phyloP scores from a whole-genome alignment of 1,140 invertebrate genomes.

The Stegodyphus mimosarum region DNA sequence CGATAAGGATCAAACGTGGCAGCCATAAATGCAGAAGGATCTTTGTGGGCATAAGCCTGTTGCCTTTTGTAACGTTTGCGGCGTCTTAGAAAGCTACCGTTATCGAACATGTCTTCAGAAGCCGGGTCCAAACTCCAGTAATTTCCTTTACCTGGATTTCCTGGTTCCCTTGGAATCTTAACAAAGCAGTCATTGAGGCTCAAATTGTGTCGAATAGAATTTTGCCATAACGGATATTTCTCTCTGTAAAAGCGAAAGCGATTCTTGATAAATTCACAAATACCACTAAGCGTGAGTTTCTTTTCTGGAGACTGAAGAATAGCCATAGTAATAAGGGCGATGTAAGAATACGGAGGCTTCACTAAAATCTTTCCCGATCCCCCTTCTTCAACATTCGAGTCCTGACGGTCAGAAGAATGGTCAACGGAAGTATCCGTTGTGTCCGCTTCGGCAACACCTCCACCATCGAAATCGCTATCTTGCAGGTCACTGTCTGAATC shows the following conservation, averaged over 20 bases:
- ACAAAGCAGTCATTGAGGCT: conserved; percentile 99
- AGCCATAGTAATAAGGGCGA: conserved; percentile 76
- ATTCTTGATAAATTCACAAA: conserved; percentile 88
- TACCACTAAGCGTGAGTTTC: conserved; percentile 71
- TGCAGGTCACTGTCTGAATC: conserved; percentile 47
- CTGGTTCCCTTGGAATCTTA: conserved; percentile 97
- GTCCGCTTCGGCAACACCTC: conserved; percentile 50
- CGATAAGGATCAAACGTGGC: conserved; percentile 64
- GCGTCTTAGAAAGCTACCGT: conserved; percentile 94
- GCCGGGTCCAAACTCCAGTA: conserved; percentile 98
- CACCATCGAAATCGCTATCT: conserved; percentile 47
- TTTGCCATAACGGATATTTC: conserved; percentile 96
- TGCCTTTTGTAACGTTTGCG: conserved; percentile 92
- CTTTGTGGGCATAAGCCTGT: conserved; percentile 53
- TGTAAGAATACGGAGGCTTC: conserved; percentile 75
- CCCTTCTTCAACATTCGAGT: conserved; percentile 1
- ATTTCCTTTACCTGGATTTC: conserved; percentile 98
- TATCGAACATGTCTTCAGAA: conserved; percentile 99
- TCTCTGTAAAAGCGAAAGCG: conserved; percentile 95
- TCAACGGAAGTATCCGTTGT: conserved; percentile 36
- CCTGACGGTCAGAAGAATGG: background rate
- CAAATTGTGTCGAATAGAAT: conserved; percentile 96
- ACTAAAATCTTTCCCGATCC: conserved; percentile 47
- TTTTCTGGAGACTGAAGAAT: conserved; percentile 72
- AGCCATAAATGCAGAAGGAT: conserved; percentile 64